A percentile compares a stretch with the other conserved stretches of the same genome.
Evolutionary conservation across 2,888 invertebrate species (phyloP).

Genomic region (Steromphala cineraria): DNA sequence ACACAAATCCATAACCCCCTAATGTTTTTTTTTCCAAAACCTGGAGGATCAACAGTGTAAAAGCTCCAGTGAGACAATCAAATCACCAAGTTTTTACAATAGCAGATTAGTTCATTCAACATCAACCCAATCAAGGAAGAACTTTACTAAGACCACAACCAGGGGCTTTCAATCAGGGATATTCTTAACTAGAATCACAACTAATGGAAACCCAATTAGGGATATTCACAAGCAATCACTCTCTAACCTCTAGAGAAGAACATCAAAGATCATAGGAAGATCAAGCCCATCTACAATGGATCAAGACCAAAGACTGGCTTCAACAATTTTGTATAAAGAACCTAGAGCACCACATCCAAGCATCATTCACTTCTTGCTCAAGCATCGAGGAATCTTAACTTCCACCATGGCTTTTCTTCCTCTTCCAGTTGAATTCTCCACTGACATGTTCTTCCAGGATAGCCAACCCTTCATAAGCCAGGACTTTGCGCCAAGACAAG

Average conservation of each 20-base stretch:
- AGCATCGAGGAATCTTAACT: neutral
- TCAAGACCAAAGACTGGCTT: neutral
- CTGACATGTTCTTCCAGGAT: too few relatives aligned
- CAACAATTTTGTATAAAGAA: neutral
- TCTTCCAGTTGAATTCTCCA: neutral
- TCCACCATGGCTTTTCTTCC: neutral
- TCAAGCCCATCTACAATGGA: neutral
- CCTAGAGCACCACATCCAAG: neutral
- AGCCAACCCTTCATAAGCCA: neutral
- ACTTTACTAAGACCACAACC: too few relatives aligned
- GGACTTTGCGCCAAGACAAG: neutral
- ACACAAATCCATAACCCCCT: too few relatives aligned
- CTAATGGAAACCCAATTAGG: neutral
- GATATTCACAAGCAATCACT: neutral
- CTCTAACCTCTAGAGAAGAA: too few relatives aligned
- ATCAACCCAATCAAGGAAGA: too few relatives aligned
- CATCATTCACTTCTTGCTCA: neutral
- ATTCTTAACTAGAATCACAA: neutral
- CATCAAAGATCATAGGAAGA: neutral
- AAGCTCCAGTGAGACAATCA: neutral
- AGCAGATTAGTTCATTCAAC: too few relatives aligned
- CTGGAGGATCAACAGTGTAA: neutral
- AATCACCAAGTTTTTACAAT: too few relatives aligned
- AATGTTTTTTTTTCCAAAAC: too few relatives aligned
- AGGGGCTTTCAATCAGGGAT: neutral